Evolutionary conservation across 2,888 invertebrate genomes (phyloP).

Genomic region (Brassicogethes aeneus): DNA sequence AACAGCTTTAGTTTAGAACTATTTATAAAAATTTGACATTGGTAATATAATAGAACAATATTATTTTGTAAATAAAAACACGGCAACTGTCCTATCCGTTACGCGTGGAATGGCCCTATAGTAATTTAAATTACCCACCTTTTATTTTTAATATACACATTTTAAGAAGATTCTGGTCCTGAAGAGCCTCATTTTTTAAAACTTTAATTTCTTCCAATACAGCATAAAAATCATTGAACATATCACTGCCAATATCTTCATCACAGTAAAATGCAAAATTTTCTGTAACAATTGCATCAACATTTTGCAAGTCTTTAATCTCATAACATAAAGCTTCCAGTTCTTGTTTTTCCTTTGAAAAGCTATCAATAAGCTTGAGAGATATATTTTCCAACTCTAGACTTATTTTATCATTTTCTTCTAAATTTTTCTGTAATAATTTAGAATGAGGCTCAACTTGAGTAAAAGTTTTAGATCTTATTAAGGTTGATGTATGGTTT

Average conservation of each 20-base stretch:
- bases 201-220: slow-evolving; percentile 55
- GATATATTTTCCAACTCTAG: slow-evolving; percentile 72
- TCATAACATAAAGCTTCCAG: slow-evolving; percentile 59
- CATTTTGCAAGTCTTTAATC: slow-evolving; percentile 55
- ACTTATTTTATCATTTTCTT: slow-evolving; percentile 45
- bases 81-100: too few species aligned
- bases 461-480: slow-evolving; percentile 57
- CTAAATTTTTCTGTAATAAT: slow-evolving; percentile 43
- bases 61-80: too few species aligned
- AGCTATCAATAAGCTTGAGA: slow-evolving; percentile 58
- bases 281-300: slow-evolving; percentile 48
- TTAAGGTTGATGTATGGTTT: slow-evolving; percentile 39
- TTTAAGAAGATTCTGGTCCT: slow-evolving; percentile 37
- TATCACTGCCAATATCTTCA: slow-evolving; percentile 52
- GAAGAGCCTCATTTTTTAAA: slow-evolving; percentile 44
- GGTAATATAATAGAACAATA: too few species aligned
- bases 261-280: slow-evolving; percentile 54
- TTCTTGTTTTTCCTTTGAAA: slow-evolving; percentile 59
- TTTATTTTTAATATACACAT: slow-evolving; percentile 38
- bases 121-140: slow-evolving; percentile 27
- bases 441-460: slow-evolving; percentile 54
- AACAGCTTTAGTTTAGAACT: too few species aligned
- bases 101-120: too few species aligned
- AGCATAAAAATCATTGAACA: slow-evolving; percentile 54
- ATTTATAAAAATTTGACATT: too few species aligned